Base-by-base conservation (phyloP, 2,888 invertebrate genomes). In the Microplitis deprimator region DNA sequence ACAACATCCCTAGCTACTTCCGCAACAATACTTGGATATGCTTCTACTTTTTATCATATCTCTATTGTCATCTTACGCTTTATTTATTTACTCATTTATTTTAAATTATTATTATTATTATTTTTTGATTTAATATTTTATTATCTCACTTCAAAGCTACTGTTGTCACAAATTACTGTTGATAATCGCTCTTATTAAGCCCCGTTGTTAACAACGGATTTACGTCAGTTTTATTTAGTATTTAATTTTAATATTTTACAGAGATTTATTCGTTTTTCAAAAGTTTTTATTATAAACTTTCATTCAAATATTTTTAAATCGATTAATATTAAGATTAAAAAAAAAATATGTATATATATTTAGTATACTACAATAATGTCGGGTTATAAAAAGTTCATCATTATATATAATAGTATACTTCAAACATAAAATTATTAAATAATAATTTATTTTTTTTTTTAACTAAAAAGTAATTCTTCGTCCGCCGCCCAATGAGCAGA, bases 141-240 rank as follows among this genome's bases (percentile, higher is more conserved):
- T 67, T 16, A 65, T 41, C 50, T 8, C 17, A 64, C 41, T 41
- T 29, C 40, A 16, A 67, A 38, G 59, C 59, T 20, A 59, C 59
- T 73, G 67, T 38, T 73, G 67, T 38, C 59, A 71, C 39, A 41
- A 70, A 50, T 50, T 50, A 65, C 29, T 59, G 20, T 73, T 73
- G 73, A 73, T 73, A 29, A 65, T 73, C 67, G 73, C 73, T 73
- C 73, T 41, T 64, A 16, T 67, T 16, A 67, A 73, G 73, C 73
- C 59, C 73, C 73, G 67, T 73, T 73, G 29, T 59, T 29, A n/a
- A 41, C 6, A 73, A 73, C 73, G 73, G 73, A 59, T 29, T 59
- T 29, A 39, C 13, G 39, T 62, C 38, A 39, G 38, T 29, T 65
- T 40, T 16, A n/a, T 16, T 39, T n/a, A 39, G 40, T 39, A 16